These are phyloP conservation scores for Acanthurus tractus DNA, from an alignment of 2,797 vertebrate genomes.

Conservation along the genomic window DNA sequence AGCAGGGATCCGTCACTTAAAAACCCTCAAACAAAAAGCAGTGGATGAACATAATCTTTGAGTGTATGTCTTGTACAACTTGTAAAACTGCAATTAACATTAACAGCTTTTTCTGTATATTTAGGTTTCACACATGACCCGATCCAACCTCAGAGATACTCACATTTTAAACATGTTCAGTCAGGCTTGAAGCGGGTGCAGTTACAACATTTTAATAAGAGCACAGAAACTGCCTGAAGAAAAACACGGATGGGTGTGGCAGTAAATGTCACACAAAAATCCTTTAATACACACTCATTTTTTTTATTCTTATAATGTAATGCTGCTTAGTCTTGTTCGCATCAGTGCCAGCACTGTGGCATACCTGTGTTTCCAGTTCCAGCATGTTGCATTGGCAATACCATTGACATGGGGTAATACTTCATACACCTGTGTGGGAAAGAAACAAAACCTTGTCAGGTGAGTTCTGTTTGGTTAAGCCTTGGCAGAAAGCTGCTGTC, in stretches of 20 bases:
- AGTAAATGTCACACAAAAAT: conserved; percentile 60
- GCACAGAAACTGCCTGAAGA: conserved; percentile 69
- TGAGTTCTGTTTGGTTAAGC: conserved; percentile 62
- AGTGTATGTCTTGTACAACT: not conserved
- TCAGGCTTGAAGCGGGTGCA: conserved; percentile 55
- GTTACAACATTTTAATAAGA: conserved; percentile 55
- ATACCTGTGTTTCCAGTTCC: conserved; percentile 73
- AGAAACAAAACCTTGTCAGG: conserved; percentile 50
- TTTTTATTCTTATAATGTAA: conserved; percentile 17
- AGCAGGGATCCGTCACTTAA: not conserved
- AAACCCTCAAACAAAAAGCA: not conserved
- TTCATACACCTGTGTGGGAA: conserved; percentile 53
- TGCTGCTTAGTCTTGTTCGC: conserved; percentile 23
- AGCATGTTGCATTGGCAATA: conserved; percentile 59
- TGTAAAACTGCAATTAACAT: not conserved
- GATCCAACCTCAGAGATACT: conserved; percentile 21
- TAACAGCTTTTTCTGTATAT: not conserved
- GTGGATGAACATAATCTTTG: not conserved
- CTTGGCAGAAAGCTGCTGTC: conserved; percentile 63
- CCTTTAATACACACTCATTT: conserved; percentile 23
- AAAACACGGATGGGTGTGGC: conserved; percentile 60
- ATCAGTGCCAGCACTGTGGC: conserved; percentile 52
- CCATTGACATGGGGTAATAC: conserved; percentile 18
- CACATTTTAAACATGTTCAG: conserved; percentile 54
- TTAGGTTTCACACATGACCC: conserved; percentile 15